Conservation (phyloP, 37 sponge, comb jelly and placozoan species). For the Beroe ovata region DNA sequence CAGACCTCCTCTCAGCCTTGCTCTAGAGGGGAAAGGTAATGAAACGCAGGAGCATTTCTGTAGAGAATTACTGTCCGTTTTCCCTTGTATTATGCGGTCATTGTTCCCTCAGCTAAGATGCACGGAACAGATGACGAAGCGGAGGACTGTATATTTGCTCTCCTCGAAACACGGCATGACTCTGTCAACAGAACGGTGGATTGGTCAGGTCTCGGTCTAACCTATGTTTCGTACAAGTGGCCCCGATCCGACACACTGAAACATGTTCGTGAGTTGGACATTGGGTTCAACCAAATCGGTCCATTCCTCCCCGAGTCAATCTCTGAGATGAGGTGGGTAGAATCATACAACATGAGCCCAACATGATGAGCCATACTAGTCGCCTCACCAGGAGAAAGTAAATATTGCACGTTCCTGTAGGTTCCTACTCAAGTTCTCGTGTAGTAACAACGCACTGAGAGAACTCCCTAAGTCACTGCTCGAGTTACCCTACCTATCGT, state of each 20-base stretch:
- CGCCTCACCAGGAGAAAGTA: too few species aligned
- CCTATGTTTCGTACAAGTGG: constrained; percentile 24
- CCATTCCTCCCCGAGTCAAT: constrained; percentile 6
- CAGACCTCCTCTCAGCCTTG: not conserved
- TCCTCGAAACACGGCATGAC: constrained; percentile 16
- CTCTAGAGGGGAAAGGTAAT: not conserved
- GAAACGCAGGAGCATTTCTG: too few species aligned
- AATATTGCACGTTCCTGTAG: not conserved
- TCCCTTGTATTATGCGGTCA: too few species aligned
- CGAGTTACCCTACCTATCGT: constrained; percentile 76
- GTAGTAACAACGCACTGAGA: constrained; percentile 72
- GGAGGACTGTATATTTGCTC: constrained; percentile 9
- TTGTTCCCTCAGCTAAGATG: not conserved
- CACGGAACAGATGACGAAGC: constrained; percentile 16
- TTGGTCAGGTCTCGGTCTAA: constrained; percentile 13
- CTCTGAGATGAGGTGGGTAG: not conserved
- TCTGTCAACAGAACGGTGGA: not conserved
- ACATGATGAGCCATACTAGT: too few species aligned
- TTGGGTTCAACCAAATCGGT: constrained; percentile 32
- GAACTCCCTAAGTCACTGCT: constrained; percentile 77
- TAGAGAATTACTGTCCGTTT: too few species aligned
- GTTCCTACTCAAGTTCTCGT: constrained; percentile 15
- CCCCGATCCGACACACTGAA: not conserved
- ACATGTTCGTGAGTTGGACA: not conserved
- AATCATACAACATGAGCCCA: too few species aligned